Evolutionary conservation across 2,113 vertebrate species (phyloP).

Genomic region (Xenopus borealis): DNA sequence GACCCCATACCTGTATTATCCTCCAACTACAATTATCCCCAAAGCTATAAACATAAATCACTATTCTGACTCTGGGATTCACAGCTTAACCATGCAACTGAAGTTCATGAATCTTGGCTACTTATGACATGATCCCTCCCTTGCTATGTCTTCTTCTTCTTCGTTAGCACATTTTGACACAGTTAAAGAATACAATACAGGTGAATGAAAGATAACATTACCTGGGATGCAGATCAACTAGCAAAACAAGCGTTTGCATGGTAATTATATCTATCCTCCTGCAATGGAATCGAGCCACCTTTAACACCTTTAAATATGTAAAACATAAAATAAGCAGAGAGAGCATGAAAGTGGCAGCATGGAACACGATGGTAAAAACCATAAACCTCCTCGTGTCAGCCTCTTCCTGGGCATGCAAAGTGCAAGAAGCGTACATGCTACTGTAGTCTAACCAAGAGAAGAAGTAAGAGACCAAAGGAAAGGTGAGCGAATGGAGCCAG

Average conservation of each 20-base stretch:
- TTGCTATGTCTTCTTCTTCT: too few relatives aligned
- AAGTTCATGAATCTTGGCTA: too few relatives aligned
- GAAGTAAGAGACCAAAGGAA: slow-evolving; percentile 63
- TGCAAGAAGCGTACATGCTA: slow-evolving; percentile 68
- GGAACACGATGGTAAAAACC: slow-evolving; percentile 70
- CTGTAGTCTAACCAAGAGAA: slow-evolving; percentile 72
- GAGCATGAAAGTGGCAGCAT: slow-evolving; percentile 67
- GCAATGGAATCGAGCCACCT: slow-evolving; percentile 74
- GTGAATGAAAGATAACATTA: slow-evolving; percentile 37
- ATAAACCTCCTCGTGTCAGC: slow-evolving; percentile 58
- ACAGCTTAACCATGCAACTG: too few relatives aligned
- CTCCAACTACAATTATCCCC: too few relatives aligned
- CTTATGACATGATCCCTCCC: too few relatives aligned
- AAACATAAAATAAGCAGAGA: slow-evolving; percentile 70
- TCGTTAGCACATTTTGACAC: too few relatives aligned
- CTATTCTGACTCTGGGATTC: too few relatives aligned
- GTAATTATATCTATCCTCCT: slow-evolving; percentile 72
- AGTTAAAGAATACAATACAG: too few relatives aligned
- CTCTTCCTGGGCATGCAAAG: slow-evolving; percentile 60
- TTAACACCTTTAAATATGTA: slow-evolving; percentile 71
- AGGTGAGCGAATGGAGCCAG: slow-evolving; percentile 69
- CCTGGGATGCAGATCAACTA: slow-evolving; percentile 79
- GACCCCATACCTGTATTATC: too few relatives aligned
- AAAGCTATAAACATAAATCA: too few relatives aligned
- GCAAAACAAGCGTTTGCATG: slow-evolving; percentile 71